phyloP scores from a whole-genome alignment of 2,113 vertebrate species.

The Scolopax mira region DNA sequence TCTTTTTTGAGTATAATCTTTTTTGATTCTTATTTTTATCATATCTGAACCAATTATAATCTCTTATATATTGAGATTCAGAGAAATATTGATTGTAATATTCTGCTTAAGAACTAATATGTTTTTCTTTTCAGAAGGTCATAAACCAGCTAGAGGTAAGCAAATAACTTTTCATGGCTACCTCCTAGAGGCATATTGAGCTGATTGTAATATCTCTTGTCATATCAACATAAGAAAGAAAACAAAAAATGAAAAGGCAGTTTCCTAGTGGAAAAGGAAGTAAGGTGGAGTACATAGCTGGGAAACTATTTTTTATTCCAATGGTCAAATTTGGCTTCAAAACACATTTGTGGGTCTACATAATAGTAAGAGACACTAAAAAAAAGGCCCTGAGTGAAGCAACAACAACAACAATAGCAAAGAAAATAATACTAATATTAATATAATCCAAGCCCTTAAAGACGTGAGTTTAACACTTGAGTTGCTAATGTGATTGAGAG shows the following conservation, averaged over 20 bases:
- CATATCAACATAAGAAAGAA: not conserved
- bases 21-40: not conserved
- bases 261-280: not conserved
- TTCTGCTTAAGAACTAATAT: not conserved
- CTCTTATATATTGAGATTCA: not conserved
- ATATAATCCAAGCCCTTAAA: not conserved
- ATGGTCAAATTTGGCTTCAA: not conserved
- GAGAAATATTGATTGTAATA: not conserved
- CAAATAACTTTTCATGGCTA: not conserved
- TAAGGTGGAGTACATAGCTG: not conserved
- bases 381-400: not conserved
- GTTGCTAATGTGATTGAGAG: not conserved
- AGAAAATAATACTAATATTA: not conserved
- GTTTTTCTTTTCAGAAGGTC: not conserved
- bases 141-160: not conserved
- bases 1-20: no score
- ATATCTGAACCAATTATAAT: not conserved
- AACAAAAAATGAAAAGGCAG: fast-evolving
- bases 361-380: not conserved
- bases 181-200: not conserved
- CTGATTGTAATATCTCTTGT: not conserved
- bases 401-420: not conserved
- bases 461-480: not conserved
- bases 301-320: not conserved
- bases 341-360: not conserved